These are phyloP conservation scores for Periophthalmus modestus DNA, from an alignment of 2,113 vertebrate species.

Conservation along the genomic window DNA sequence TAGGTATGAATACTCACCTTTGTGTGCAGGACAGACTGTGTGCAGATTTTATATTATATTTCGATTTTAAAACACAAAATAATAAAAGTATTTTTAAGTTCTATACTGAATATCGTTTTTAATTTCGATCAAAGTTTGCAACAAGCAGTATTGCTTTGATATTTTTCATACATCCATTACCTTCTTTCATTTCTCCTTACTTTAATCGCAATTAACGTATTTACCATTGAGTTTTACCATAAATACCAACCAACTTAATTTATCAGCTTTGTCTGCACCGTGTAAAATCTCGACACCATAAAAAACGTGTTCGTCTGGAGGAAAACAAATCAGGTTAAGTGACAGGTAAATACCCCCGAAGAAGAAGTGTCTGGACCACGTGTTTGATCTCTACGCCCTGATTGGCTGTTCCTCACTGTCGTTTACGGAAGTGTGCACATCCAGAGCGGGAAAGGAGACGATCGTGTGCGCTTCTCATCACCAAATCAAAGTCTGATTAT, in stretches of 20 bases:
- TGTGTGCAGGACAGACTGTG: not conserved
- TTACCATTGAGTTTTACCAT: too few species aligned
- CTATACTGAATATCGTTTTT: not conserved
- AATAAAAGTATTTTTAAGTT: not conserved
- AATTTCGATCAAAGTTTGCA: too few species aligned
- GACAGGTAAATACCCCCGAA: not conserved
- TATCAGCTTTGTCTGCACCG: too few species aligned
- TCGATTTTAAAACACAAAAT: not conserved
- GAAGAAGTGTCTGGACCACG: not conserved
- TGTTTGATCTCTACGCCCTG: conserved; percentile 3
- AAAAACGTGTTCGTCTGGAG: not conserved
- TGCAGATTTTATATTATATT: not conserved
- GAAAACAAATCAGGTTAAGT: not conserved
- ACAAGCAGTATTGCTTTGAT: too few species aligned
- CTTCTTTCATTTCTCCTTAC: too few species aligned
- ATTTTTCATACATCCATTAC: too few species aligned
- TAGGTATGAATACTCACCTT: not conserved
- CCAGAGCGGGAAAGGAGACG: conserved; percentile 64
- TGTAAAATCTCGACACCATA: too few species aligned
- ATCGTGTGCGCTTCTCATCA: not conserved
- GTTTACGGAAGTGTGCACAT: conserved; percentile 44
- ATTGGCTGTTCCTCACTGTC: conserved; percentile 33
- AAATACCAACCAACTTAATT: too few species aligned
- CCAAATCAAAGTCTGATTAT: not conserved
- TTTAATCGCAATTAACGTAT: too few species aligned